These are phyloP conservation scores for Taenaris catops DNA, from an alignment of 2,888 invertebrate genomes.

Conservation along the genomic window DNA sequence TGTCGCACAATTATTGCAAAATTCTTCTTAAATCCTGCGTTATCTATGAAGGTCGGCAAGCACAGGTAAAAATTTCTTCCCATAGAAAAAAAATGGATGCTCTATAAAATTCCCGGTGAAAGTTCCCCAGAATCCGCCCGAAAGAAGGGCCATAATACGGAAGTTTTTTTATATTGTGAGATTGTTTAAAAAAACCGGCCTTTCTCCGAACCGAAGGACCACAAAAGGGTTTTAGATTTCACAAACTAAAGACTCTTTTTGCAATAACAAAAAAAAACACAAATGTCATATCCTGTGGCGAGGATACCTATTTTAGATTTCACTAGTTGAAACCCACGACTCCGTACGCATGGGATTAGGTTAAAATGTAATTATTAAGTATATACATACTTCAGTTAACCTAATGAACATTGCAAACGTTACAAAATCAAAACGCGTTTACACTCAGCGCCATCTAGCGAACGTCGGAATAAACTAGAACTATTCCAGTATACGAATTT, in stretches of 20 bases:
- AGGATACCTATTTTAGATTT: slow-evolving; percentile 16
- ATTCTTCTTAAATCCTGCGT: slow-evolving; percentile 31
- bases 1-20: slow-evolving; percentile 14
- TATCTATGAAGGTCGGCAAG: not conserved
- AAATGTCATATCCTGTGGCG: slow-evolving; percentile 25
- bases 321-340: no score
- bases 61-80: slow-evolving; percentile 37
- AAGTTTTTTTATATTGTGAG: slow-evolving; percentile 40
- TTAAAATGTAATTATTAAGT: no score
- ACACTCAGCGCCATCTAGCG: no score
- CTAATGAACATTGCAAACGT: no score
- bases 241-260: slow-evolving; percentile 42
- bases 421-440: no score
- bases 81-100: slow-evolving; percentile 29
- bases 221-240: slow-evolving; percentile 75
- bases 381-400: no score
- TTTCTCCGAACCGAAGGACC: slow-evolving; percentile 48
- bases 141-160: slow-evolving; percentile 50
- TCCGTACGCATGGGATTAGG: no score
- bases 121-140: slow-evolving; percentile 54
- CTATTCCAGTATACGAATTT: no score
- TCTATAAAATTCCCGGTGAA: slow-evolving; percentile 46
- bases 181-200: slow-evolving; percentile 39
- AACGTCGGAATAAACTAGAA: no score
- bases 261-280: slow-evolving; percentile 23